These are phyloP conservation scores for Drosophila imparisetae DNA, from an alignment of 2,888 invertebrate genomes.

Conservation along the genomic window DNA sequence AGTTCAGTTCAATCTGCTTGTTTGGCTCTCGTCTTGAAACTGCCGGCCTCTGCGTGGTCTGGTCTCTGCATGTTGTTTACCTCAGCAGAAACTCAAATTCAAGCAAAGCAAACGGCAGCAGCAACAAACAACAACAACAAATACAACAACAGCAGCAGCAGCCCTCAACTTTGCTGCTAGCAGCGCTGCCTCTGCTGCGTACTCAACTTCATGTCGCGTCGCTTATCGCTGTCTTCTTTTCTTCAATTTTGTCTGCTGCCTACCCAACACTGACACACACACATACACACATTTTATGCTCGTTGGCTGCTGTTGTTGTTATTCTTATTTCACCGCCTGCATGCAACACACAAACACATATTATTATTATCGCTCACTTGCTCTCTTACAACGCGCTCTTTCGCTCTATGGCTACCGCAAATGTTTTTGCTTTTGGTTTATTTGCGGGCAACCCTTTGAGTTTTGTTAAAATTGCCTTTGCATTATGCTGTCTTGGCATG, in stretches of 20 bases:
- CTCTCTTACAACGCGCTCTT: slow-evolving; percentile 36
- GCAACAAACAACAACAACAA: slow-evolving; percentile 40
- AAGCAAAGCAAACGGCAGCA: slow-evolving; percentile 60
- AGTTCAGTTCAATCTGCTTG: slow-evolving; percentile 59
- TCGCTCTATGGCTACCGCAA: slow-evolving; percentile 45
- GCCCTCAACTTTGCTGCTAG: slow-evolving; percentile 53
- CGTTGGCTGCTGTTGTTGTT: slow-evolving; percentile 46
- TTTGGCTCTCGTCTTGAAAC: slow-evolving; percentile 64
- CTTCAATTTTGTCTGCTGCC: slow-evolving; percentile 72
- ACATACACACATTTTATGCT: slow-evolving; percentile 51
- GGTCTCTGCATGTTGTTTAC: slow-evolving; percentile 59
- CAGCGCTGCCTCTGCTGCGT: slow-evolving; percentile 40
- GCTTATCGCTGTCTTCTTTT: slow-evolving; percentile 61
- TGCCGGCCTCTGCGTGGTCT: slow-evolving; percentile 53
- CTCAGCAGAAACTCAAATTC: slow-evolving; percentile 74
- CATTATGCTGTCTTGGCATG: slow-evolving; percentile 54
- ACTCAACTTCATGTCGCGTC: slow-evolving; percentile 55
- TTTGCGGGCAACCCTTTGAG: slow-evolving; percentile 65
- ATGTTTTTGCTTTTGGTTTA: slow-evolving; percentile 69
- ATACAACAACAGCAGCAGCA: slow-evolving; percentile 24
- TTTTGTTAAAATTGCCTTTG: slow-evolving; percentile 65
- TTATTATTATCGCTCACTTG: slow-evolving; percentile 49
- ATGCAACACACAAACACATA: slow-evolving; percentile 29
- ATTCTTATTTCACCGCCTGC: slow-evolving; percentile 63
- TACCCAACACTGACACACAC: slow-evolving; percentile 36